Evolutionary conservation across 1,140 invertebrate genomes (phyloP).

Genomic region (Lamellibrachia luymesi): DNA sequence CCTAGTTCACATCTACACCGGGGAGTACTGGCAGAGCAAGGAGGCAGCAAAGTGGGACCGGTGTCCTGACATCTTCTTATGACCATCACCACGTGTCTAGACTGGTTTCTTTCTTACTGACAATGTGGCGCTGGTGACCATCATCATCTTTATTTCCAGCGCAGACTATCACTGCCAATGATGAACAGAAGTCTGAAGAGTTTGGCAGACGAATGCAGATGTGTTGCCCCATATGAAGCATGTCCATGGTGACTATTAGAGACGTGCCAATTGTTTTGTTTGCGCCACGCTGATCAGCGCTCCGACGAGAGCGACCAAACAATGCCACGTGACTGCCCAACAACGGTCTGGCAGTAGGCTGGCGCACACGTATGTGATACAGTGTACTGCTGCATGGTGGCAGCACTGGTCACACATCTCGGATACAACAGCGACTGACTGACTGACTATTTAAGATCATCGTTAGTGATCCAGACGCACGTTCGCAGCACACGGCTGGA

Average conservation of each 20-base stretch:
- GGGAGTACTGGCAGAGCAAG: constrained; percentile 93
- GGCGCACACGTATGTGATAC: neutral
- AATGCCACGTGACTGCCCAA: no score
- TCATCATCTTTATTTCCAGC: neutral
- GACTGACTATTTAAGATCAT: neutral
- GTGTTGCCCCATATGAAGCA: neutral
- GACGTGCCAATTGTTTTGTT: neutral
- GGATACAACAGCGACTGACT: neutral
- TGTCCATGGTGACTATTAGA: neutral
- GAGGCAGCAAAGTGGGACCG: constrained; percentile 80
- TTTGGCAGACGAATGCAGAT: neutral
- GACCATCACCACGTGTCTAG: neutral
- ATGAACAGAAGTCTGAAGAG: neutral
- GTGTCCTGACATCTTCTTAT: constrained; percentile 85
- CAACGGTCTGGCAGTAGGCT: neutral
- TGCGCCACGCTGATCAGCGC: neutral
- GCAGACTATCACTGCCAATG: neutral
- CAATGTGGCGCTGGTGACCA: no score
- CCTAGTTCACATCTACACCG: constrained; percentile 80
- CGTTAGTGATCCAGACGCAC: neutral
- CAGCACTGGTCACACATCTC: neutral
- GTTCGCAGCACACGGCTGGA: neutral
- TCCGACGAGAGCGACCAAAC: no score
- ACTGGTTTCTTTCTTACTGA: neutral
- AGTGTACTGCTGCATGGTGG: neutral